A percentile compares a stretch with the other conserved stretches of the same genome.
phyloP scores from a whole-genome alignment of 2,888 invertebrate species.

The Limulus polyphemus region DNA sequence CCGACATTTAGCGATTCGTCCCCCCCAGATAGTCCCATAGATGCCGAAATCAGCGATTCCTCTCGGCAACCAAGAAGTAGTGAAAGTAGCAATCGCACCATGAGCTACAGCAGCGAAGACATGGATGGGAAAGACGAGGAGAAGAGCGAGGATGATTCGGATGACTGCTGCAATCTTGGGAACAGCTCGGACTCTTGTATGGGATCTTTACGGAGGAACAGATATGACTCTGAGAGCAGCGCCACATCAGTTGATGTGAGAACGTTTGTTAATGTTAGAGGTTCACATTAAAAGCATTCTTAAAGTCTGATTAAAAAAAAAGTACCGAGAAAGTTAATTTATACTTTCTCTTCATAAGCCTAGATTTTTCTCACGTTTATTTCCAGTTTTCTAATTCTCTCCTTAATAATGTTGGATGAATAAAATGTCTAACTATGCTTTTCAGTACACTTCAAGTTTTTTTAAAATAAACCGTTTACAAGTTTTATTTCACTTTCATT shows the following conservation, averaged over 20 bases:
- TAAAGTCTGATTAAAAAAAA: too few species aligned
- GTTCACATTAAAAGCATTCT: too few species aligned
- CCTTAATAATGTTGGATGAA: too few species aligned
- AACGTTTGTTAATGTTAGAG: not conserved
- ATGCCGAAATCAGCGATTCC: constrained; percentile 6
- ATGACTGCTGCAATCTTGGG: not conserved
- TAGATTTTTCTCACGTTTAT: too few species aligned
- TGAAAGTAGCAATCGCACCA: constrained; percentile 6
- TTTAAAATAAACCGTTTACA: too few species aligned
- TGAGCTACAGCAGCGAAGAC: constrained; percentile 6
- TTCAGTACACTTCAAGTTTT: too few species aligned
- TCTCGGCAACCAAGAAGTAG: too few species aligned
- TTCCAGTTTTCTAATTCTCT: too few species aligned
- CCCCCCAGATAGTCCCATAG: constrained; percentile 10
- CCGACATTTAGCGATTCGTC: constrained; percentile 25
- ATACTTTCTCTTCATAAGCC: too few species aligned
- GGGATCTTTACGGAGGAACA: constrained; percentile 10
- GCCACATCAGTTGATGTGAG: constrained; percentile 16
- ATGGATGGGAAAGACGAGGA: constrained; percentile 6
- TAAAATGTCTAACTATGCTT: too few species aligned
- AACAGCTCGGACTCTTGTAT: constrained; percentile 12
- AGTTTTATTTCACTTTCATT: too few species aligned
- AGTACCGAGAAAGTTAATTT: too few species aligned
- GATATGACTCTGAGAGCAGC: constrained; percentile 23
- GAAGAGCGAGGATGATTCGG: constrained; percentile 4